A percentile compares a stretch with the other conserved stretches of the same genome.
phyloP scores from a whole-genome alignment of 2,888 invertebrate genomes.

The Megalurothrips usitatus region DNA sequence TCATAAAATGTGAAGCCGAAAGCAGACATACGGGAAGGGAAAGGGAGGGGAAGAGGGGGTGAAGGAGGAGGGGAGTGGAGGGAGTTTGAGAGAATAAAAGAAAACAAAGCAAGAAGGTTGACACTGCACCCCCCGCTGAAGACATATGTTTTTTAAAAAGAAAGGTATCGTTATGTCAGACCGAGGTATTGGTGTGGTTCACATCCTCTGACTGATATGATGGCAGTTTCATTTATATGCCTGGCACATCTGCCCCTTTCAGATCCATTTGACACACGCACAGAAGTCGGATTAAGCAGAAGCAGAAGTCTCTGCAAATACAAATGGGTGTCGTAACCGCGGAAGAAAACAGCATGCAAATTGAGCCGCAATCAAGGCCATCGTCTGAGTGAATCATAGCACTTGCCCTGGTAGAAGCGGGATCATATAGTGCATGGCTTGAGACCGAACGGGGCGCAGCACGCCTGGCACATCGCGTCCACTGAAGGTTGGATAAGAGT shows the following conservation, averaged over 20 bases:
- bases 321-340: neutral
- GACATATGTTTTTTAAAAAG: neutral
- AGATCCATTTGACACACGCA: too few relatives aligned
- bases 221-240: too few relatives aligned
- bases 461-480: neutral
- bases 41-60: neutral
- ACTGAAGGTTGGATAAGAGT: neutral
- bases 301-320: neutral
- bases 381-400: conserved; percentile 5
- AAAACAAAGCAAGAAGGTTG: neutral
- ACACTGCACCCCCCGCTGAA: neutral
- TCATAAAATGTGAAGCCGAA: neutral
- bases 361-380: neutral
- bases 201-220: too few relatives aligned
- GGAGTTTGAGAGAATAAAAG: neutral
- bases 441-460: neutral
- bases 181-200: neutral
- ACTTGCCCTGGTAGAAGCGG: neutral
- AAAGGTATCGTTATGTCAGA: neutral
- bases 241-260: too few relatives aligned
- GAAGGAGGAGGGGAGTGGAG: neutral
- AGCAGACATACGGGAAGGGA: neutral
- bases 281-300: neutral
- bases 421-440: neutral
- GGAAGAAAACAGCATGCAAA: conserved; percentile 10